Percentiles rank a stretch among this genome's conserved stretches.
phyloP scores from a whole-genome alignment of 2,888 invertebrate species.

The Pharmacophagus antenor region DNA sequence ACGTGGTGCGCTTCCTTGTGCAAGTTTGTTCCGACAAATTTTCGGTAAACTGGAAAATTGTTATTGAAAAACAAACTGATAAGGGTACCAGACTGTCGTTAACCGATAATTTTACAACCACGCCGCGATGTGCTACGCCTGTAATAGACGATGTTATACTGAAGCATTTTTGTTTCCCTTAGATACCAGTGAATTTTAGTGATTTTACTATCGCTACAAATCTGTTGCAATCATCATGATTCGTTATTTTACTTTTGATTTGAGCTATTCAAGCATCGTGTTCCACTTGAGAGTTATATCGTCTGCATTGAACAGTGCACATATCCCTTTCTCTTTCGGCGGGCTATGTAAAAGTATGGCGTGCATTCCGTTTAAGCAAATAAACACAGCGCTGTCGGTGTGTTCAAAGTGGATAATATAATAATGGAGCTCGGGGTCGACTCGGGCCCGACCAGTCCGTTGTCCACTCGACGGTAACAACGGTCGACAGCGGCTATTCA shows the following conservation, averaged over 20 bases:
- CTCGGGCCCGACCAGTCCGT: conserved; percentile 1
- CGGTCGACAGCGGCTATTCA: conserved; percentile 8
- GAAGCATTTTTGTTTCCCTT: too few species aligned
- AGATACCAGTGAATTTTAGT: too few species aligned
- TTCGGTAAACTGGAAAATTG: neutral
- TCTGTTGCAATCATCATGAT: too few species aligned
- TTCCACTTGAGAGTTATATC: neutral
- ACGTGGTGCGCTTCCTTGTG: neutral
- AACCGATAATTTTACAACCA: too few species aligned
- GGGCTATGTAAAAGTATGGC: conserved; percentile 2
- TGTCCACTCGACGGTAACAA: conserved; percentile 21
- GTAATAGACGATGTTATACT: too few species aligned
- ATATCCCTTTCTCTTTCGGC: neutral
- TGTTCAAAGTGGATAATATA: conserved; percentile 23
- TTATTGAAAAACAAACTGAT: neutral
- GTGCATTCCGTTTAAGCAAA: conserved; percentile 15
- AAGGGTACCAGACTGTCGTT: too few species aligned
- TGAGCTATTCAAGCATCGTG: neutral
- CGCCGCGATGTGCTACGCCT: too few species aligned
- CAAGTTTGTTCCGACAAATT: neutral
- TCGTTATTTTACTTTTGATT: neutral
- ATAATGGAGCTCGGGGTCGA: conserved; percentile 17
- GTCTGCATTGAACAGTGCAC: neutral
- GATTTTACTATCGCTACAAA: too few species aligned
- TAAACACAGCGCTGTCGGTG: conserved; percentile 17